A percentile compares a stretch with the other conserved stretches of the same genome.
Evolutionary conservation across 2,113 vertebrate genomes (phyloP).

Genomic region (Pseudorhombus dupliciocellatus): DNA sequence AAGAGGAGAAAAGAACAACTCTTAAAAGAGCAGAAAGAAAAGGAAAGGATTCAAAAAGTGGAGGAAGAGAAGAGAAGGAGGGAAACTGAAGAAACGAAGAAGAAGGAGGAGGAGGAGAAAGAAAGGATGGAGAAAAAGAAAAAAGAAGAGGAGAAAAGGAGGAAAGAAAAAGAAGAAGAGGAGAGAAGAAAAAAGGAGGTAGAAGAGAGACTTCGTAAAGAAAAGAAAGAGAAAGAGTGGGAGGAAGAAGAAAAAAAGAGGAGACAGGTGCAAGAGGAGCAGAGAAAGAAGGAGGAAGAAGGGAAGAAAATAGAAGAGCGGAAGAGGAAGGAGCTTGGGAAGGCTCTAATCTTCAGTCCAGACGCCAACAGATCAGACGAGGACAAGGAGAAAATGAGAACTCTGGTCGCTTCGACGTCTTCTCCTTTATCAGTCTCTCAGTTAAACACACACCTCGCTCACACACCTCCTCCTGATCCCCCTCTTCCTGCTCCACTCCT

Average conservation of each 20-base stretch:
- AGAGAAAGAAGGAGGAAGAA: background rate
- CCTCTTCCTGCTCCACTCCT: conserved; percentile 13
- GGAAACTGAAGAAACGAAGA: background rate
- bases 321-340: background rate
- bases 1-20: conserved; percentile 28
- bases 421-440: background rate
- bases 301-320: background rate
- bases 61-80: background rate
- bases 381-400: conserved; percentile 72
- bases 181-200: conserved; percentile 3
- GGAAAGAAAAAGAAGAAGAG: background rate
- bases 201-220: conserved; percentile 9
- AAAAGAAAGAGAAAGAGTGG: background rate
- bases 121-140: background rate
- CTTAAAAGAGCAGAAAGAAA: conserved; percentile 22
- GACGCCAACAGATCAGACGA: conserved; percentile 72
- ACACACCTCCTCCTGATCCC: background rate
- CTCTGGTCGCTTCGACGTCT: background rate
- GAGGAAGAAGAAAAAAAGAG: conserved; percentile 5
- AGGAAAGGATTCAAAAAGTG: background rate
- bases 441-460: background rate
- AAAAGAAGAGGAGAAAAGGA: conserved; percentile 7
- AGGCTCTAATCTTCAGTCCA: background rate
- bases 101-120: background rate
- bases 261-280: conserved; percentile 2